Base-by-base conservation (phyloP, 1,140 invertebrate genomes). In the Magallana angulata region DNA sequence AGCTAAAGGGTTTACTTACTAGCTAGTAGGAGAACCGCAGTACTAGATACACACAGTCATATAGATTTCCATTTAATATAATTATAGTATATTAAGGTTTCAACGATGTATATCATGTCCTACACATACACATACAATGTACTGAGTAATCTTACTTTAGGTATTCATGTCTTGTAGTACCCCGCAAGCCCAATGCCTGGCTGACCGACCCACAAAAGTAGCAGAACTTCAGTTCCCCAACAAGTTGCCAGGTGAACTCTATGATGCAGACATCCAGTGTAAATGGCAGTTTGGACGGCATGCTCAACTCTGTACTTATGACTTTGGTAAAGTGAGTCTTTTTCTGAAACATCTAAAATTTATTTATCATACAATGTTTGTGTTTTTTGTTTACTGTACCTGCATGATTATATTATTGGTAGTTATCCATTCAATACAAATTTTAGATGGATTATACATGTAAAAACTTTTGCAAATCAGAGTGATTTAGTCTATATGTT, bases 221-320 rank as follows among this genome's bases (percentile, higher is more conserved):
- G 90, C 91, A 16, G 92, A 93, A 82, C 90, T 93, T 16, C 92
- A 91, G 82, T 94, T 93, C 84, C 93, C 93, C 7, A 91, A 93
- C 71, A 90, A 92, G 71, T 91, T 94, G 24, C 94, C 94, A 18
- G 93, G 93, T 57, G 90, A 94, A 88, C 87, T 93, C 24, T 94
- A 94, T 85, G 90, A 93, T 89, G 92, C 92, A 30, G 93, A 94
- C 85, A 90, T 91, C 9, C 93, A 94, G 88, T 94, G 93, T 89
- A 93, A 93, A 90, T 93, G 92, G 92, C 92, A 93, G 90, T 94
- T 93, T 90, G 93, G 93, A 14, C 86, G 87, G 24, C 88, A 89
- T 16, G 93, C 93, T 14, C 90, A 91, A 71, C 87, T 92, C 12
- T 94, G 93, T 89, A 91, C 88, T 56, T 94, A 92, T 86, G 92